A percentile compares a stretch with the other conserved stretches of the same genome.
phyloP scores from a whole-genome alignment of 2,113 vertebrate species.

The Pyxicephalus adspersus region DNA sequence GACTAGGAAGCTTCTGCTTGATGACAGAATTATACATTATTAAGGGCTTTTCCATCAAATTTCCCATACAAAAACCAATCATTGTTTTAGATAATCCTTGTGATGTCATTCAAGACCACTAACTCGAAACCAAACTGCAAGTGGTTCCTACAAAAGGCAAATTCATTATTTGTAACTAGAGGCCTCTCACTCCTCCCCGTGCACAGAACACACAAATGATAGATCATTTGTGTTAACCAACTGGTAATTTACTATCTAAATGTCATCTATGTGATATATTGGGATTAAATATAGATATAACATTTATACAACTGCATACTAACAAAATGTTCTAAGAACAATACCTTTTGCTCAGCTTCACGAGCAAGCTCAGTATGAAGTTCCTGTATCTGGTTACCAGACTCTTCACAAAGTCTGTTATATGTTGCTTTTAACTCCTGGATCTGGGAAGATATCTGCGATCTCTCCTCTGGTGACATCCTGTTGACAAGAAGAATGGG shows the following conservation, averaged over 20 bases:
- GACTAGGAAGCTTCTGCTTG: background rate
- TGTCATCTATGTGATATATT: too few relatives aligned
- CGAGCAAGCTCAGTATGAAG: slow-evolving; percentile 88
- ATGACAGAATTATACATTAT: background rate
- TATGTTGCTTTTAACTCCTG: slow-evolving; percentile 82
- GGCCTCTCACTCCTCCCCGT: too few relatives aligned
- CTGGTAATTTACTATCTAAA: too few relatives aligned
- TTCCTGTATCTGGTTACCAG: slow-evolving; percentile 85
- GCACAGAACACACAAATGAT: too few relatives aligned
- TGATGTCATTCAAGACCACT: too few relatives aligned
- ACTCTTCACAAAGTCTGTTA: slow-evolving; percentile 81
- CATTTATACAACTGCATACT: background rate
- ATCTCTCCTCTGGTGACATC: slow-evolving; percentile 84
- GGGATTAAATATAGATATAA: background rate
- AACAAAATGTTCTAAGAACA: background rate
- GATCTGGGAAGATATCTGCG: slow-evolving; percentile 81
- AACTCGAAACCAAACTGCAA: too few relatives aligned
- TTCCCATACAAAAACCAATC: too few relatives aligned
- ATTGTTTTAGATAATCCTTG: too few relatives aligned
- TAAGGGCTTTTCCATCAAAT: background rate
- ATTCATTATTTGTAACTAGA: too few relatives aligned
- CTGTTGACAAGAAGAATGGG: slow-evolving; percentile 63
- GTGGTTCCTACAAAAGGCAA: too few relatives aligned
- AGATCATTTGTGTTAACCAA: too few relatives aligned
- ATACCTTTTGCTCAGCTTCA: slow-evolving; percentile 94